A percentile compares a stretch with the other conserved stretches of the same genome.
phyloP scores from a whole-genome alignment of 2,797 vertebrate genomes.

The Brachymystax lenok region DNA sequence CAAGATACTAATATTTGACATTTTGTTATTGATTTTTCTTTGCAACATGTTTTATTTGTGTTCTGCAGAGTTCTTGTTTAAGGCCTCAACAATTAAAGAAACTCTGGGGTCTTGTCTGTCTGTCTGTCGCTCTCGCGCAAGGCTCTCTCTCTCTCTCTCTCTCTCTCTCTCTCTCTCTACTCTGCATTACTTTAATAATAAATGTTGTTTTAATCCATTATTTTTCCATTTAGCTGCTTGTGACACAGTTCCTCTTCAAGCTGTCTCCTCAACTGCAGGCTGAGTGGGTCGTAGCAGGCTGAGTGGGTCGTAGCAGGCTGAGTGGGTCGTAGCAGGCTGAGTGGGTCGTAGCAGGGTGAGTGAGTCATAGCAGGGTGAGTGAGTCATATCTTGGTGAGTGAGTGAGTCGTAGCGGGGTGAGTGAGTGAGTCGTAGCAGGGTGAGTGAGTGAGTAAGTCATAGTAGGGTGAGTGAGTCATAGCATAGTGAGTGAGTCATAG shows the following conservation, averaged over 20 bases:
- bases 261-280: constrained; percentile 17
- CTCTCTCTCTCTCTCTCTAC: not conserved
- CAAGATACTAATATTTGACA: too few relatives aligned
- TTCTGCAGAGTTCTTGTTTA: not conserved
- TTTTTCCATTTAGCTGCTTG: constrained; percentile 4
- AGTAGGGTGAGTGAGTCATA: too few relatives aligned
- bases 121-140: not conserved
- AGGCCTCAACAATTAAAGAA: not conserved
- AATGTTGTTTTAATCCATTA: not conserved
- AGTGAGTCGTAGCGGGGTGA: too few relatives aligned
- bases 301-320: too few relatives aligned
- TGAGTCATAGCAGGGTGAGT: too few relatives aligned
- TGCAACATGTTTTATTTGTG: not conserved
- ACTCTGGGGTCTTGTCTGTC: not conserved
- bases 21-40: not conserved
- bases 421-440: too few relatives aligned
- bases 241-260: constrained; percentile 20
- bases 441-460: constrained; percentile 10
- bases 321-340: too few relatives aligned
- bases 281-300: constrained; percentile 11
- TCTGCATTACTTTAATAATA: not conserved
- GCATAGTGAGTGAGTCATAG: too few relatives aligned
- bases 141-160: not conserved
- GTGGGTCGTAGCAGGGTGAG: too few relatives aligned
- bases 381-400: too few relatives aligned